These are phyloP conservation scores for Hydrocynus forskahlii DNA, from an alignment of 2,797 vertebrate species.

Conservation along the genomic window DNA sequence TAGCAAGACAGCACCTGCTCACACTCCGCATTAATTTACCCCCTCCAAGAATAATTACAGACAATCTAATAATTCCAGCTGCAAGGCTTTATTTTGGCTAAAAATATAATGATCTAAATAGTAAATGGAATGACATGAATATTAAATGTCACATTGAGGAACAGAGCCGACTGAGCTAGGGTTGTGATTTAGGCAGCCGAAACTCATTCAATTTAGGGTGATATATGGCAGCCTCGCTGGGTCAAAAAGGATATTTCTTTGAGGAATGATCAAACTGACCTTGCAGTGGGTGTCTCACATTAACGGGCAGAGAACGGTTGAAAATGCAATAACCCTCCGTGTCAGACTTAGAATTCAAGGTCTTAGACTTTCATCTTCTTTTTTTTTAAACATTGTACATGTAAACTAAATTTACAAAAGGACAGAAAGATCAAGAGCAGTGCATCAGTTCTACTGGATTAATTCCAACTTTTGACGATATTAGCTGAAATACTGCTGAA, in stretches of 20 bases:
- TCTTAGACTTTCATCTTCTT: constrained; percentile 5
- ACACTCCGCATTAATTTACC: constrained; percentile 49
- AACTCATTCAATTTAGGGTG: constrained; percentile 53
- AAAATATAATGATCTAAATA: constrained; percentile 37
- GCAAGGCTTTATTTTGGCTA: constrained; percentile 35
- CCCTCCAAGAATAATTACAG: constrained; percentile 52
- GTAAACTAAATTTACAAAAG: background rate
- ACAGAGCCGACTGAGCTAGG: constrained; percentile 4
- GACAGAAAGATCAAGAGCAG: background rate
- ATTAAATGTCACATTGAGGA: constrained; percentile 32
- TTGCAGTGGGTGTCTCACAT: constrained; percentile 63
- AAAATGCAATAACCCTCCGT: constrained; percentile 62
- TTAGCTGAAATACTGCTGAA: background rate
- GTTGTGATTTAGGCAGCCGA: constrained; percentile 31
- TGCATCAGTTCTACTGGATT: background rate
- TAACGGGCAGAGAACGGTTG: constrained; percentile 52
- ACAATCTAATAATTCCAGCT: constrained; percentile 45
- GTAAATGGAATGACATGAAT: constrained; percentile 31
- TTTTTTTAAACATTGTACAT: background rate
- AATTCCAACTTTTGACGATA: background rate
- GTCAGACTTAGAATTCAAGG: background rate
- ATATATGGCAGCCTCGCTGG: constrained; percentile 64
- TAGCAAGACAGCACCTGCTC: constrained; percentile 50
- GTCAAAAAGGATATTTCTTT: constrained; percentile 64
- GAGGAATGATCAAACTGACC: constrained; percentile 63